These are phyloP conservation scores for Plagodis pulveraria DNA, from an alignment of 2,888 invertebrate genomes.

Conservation along the genomic window DNA sequence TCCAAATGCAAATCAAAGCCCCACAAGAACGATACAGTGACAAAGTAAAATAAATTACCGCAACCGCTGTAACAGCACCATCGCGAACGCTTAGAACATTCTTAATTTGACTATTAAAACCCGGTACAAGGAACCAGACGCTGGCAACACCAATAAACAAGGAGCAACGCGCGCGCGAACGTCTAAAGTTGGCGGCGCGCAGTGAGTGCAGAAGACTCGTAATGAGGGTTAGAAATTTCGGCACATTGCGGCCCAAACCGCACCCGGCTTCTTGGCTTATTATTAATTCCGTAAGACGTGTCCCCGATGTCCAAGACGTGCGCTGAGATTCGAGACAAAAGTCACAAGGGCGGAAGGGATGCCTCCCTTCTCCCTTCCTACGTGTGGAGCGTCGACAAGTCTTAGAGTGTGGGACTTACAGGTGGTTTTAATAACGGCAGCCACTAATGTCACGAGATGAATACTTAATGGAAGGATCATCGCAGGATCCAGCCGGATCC, in stretches of 20 bases:
- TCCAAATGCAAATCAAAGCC: slow-evolving; percentile 14
- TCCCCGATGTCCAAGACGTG: slow-evolving; percentile 86
- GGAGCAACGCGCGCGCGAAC: slow-evolving; percentile 73
- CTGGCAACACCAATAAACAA: slow-evolving; percentile 81
- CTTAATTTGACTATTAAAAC: slow-evolving; percentile 80
- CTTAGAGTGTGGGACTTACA: slow-evolving; percentile 76
- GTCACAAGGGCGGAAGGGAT: slow-evolving; percentile 79
- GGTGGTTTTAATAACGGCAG: slow-evolving; percentile 84
- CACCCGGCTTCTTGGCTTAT: slow-evolving; percentile 84
- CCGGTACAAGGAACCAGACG: slow-evolving; percentile 74
- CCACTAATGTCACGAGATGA: slow-evolving; percentile 82
- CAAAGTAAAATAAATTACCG: slow-evolving; percentile 53
- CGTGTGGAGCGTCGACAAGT: slow-evolving; percentile 75
- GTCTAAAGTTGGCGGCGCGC: slow-evolving; percentile 75
- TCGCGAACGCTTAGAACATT: slow-evolving; percentile 65
- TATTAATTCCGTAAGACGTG: slow-evolving; percentile 86
- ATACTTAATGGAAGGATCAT: slow-evolving; percentile 82
- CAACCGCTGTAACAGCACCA: slow-evolving; percentile 42
- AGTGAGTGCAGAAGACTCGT: slow-evolving; percentile 80
- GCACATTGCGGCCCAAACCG: slow-evolving; percentile 81
- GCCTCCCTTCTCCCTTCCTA: slow-evolving; percentile 56
- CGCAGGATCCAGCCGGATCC: slow-evolving; percentile 47
- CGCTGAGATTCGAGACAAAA: slow-evolving; percentile 84
- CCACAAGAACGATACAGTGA: slow-evolving; percentile 28
- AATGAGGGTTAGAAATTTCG: slow-evolving; percentile 84